Evolutionary conservation across 2,113 vertebrate genomes (phyloP).

Genomic region (Megalops atlanticus): DNA sequence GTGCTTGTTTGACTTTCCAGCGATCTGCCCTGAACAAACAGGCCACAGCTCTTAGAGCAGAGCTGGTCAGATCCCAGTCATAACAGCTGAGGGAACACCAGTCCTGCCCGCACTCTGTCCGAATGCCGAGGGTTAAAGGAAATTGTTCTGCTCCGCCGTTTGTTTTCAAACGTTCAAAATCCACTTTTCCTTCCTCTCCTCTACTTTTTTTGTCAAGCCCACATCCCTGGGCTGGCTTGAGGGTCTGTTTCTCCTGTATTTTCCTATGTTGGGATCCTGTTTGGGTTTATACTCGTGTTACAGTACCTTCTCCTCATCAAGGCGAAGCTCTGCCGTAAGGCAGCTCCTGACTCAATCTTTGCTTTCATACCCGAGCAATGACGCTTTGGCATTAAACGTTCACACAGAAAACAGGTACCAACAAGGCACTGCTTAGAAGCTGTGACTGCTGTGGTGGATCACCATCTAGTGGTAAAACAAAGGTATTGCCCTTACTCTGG

Average conservation of each 20-base stretch:
- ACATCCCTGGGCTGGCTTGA: background rate
- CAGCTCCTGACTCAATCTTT: background rate
- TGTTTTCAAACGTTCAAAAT: background rate
- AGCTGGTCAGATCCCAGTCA: background rate
- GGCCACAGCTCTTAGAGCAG: background rate
- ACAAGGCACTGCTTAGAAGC: background rate
- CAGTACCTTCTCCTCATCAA: background rate
- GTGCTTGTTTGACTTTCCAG: slow-evolving; percentile 4
- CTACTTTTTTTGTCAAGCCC: background rate
- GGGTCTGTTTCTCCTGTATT: background rate
- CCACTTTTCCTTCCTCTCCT: background rate
- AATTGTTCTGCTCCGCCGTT: background rate
- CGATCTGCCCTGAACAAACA: background rate
- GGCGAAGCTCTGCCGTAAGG: background rate
- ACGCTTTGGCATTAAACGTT: background rate
- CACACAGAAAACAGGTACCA: background rate
- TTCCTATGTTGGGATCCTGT: background rate
- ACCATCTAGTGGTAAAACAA: background rate
- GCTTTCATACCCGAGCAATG: too few relatives aligned
- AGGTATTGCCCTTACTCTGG: background rate
- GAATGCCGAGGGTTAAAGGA: background rate
- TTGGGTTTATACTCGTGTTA: background rate
- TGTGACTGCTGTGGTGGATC: background rate
- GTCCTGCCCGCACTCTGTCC: background rate
- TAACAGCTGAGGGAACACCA: background rate